Base-by-base conservation (phyloP, 2,888 invertebrate genomes). In the Ophonus ardosiacus region DNA sequence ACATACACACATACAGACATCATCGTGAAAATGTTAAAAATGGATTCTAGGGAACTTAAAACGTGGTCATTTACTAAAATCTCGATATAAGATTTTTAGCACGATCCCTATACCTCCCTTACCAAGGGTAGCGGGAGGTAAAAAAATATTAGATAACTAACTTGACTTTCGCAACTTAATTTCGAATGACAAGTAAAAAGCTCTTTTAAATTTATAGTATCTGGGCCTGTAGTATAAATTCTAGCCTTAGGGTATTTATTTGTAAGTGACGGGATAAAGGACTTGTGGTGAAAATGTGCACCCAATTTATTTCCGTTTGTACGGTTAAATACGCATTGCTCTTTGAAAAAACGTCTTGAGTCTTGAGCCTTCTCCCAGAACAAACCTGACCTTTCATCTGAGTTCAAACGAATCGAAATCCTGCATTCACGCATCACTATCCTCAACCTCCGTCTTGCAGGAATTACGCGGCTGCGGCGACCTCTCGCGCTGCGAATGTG, bases 401-500 rank as follows among this genome's bases (percentile, higher is more conserved):
- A n/a, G 68, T 68, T 68, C 38, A 68, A 68, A 38, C 68, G 31
- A 38, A 68, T 15, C 68, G 31, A 31, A 38, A 68, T 68, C 68
- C 31, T 68, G 10, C 24, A 68, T 38, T 7, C 68, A 31, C 38
- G 68, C 68, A 38, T 31, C 68, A 38, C 31, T 24, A 63, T 38
- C 38, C 1, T 68, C 38, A 15, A 15, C 68, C 68, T 31, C n/a
- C 31, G 31, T 68, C 31, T 68, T 68, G 31, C 38, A 38, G 68
- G 38, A 68, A 81, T 68, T 81, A 59, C 63, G 59, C 81, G 43
- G 59, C 17, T 59, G 79, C 79, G 59, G 38, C 71, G 83, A 83
- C 83, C 61, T 83, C 31, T 31, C 82, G 57, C 40, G 38, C 59
- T 71, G 83, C 74, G 57, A 81, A 81, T 68, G 8, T 82, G 76